Percentiles rank a stretch among this genome's conserved stretches.
phyloP scores from a whole-genome alignment of 92 coral and sea anemone genomes.

The Micromussa lordhowensis region DNA sequence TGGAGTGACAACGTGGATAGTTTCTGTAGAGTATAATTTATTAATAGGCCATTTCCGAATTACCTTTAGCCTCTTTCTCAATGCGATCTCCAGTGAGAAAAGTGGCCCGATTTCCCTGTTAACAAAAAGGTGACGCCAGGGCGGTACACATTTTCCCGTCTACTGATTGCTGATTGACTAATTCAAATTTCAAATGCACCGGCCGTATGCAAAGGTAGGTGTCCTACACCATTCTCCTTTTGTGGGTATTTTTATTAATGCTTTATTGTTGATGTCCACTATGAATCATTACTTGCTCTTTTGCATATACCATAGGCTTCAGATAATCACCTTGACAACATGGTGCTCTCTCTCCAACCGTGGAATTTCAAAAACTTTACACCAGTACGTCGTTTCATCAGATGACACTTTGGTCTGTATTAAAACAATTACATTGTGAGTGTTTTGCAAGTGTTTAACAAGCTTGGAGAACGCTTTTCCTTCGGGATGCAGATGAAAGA shows the following conservation, averaged over 20 bases:
- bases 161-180: no score
- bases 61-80: no score
- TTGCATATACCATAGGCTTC: background rate
- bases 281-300: no score
- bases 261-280: background rate
- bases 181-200: no score
- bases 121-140: no score
- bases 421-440: background rate
- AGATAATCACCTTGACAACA: conserved; percentile 49
- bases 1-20: background rate
- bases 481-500: background rate
- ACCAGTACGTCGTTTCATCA: conserved; percentile 42
- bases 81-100: no score
- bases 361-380: conserved; percentile 53
- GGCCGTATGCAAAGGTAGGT: no score
- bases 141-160: no score
- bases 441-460: background rate
- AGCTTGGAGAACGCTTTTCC: background rate
- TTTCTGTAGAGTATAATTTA: no score
- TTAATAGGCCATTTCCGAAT: no score
- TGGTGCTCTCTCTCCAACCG: conserved; percentile 32
- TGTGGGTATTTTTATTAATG: background rate
- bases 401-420: background rate
- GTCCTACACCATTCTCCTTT: no score
- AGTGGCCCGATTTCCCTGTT: no score